Conservation (phyloP, 1,140 invertebrate species). For the Cepaea nemoralis region DNA sequence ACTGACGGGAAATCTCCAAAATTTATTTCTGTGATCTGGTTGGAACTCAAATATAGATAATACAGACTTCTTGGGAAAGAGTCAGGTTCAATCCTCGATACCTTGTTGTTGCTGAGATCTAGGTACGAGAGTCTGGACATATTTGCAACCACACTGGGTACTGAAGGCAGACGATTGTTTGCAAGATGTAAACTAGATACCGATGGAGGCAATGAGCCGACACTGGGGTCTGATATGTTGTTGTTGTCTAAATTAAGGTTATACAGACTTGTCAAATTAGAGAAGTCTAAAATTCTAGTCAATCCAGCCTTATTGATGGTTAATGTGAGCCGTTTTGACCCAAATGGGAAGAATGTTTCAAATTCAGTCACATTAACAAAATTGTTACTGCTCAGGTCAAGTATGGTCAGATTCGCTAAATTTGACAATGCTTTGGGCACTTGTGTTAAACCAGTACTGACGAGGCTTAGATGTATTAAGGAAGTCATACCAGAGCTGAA, state of each 20-base stretch:
- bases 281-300: neutral
- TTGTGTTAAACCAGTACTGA: too few species aligned
- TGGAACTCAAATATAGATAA: neutral
- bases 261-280: neutral
- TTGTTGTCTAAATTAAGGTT: neutral
- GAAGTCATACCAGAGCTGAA: too few species aligned
- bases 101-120: neutral
- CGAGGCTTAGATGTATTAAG: too few species aligned
- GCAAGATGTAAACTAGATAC: neutral
- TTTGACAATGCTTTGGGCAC: too few species aligned
- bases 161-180: neutral
- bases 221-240: neutral
- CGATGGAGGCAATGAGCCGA: neutral
- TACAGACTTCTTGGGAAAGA: neutral
- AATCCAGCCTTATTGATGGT: neutral
- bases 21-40: neutral
- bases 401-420: too few species aligned
- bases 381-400: neutral
- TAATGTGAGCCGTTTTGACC: neutral
- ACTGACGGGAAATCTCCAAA: too few species aligned
- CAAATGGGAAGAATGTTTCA: neutral
- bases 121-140: neutral
- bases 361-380: neutral
- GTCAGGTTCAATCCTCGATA: neutral
- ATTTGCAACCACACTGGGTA: neutral